phyloP scores from a whole-genome alignment of 2,888 invertebrate species.

The Limulus polyphemus region DNA sequence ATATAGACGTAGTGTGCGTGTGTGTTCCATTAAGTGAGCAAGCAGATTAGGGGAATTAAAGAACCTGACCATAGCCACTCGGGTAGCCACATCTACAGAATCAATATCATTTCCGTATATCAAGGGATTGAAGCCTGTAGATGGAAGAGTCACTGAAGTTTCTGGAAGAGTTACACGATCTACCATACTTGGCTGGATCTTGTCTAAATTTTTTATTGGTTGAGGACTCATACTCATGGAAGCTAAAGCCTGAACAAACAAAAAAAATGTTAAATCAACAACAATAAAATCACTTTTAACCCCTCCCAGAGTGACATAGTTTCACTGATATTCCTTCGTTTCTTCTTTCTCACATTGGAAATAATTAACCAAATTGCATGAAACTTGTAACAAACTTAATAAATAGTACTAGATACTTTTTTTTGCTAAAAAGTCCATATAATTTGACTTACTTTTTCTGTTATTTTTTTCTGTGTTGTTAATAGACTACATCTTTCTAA shows the following conservation, averaged over 20 bases:
- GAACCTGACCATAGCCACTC: conserved; percentile 96
- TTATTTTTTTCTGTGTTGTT: too few relatives aligned
- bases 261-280: too few relatives aligned
- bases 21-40: conserved; percentile 96
- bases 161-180: conserved; percentile 18
- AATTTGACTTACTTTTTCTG: too few relatives aligned
- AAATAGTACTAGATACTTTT: too few relatives aligned
- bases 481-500: too few relatives aligned
- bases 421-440: too few relatives aligned
- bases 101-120: conserved; percentile 91
- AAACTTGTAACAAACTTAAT: too few relatives aligned
- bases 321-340: too few relatives aligned
- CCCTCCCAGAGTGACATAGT: too few relatives aligned
- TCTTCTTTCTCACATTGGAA: too few relatives aligned
- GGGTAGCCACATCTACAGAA: conserved; percentile 92
- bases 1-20: conserved; percentile 85
- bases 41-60: conserved; percentile 95
- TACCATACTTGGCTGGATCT: conserved; percentile 19
- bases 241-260: conserved; percentile 67
- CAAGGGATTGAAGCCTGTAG: conserved; percentile 57
- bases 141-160: conserved; percentile 19
- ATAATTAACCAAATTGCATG: too few relatives aligned
- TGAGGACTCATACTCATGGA: conserved; percentile 54
- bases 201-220: conserved; percentile 41
- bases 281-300: too few relatives aligned